phyloP scores from a whole-genome alignment of 2,888 invertebrate species.

The Pantelozetes paolii region DNA sequence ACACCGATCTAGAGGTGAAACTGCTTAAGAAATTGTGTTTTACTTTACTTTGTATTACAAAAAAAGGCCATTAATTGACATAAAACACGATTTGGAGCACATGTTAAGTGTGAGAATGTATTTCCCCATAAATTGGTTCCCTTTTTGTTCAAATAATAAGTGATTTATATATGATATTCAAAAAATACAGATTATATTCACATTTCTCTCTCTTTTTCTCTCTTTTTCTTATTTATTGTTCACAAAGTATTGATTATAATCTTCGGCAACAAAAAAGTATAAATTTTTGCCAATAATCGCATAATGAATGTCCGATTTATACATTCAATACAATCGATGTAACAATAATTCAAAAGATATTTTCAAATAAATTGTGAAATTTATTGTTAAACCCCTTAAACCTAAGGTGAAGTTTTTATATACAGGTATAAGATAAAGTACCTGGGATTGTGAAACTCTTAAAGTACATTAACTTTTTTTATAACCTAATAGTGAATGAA shows the following conservation, averaged over 20 bases:
- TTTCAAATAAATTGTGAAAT: not conserved
- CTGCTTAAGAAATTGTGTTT: not conserved
- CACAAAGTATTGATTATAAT: not conserved
- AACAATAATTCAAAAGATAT: not conserved
- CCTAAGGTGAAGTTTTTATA: not conserved
- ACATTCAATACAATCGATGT: not conserved
- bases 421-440: not conserved
- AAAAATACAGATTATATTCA: not conserved
- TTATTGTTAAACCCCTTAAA: not conserved
- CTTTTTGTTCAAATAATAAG: not conserved
- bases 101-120: constrained; percentile 21
- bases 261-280: not conserved
- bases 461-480: not conserved
- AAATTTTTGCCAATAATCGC: not conserved
- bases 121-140: not conserved
- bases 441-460: not conserved
- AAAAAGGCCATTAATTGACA: not conserved
- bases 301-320: not conserved
- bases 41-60: not conserved
- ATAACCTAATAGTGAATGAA: not conserved
- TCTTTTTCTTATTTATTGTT: not conserved
- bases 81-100: constrained; percentile 36
- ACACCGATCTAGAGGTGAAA: not conserved
- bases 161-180: constrained; percentile 10
- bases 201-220: not conserved